Evolutionary conservation across 2,888 invertebrate genomes (phyloP).

Genomic region (Leptura quadrifasciata): DNA sequence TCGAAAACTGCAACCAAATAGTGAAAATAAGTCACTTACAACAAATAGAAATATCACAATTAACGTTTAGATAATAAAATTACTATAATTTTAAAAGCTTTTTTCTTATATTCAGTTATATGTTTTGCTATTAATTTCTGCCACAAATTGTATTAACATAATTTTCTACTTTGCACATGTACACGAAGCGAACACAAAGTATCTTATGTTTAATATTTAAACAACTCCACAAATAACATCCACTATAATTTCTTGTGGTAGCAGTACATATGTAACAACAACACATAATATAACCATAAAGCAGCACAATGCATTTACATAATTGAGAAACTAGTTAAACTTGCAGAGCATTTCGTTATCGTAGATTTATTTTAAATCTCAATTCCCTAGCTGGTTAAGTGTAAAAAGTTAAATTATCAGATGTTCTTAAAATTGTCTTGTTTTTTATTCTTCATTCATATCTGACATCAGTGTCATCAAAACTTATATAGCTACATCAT

Average conservation of each 20-base stretch:
- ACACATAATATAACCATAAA: slow-evolving; percentile 33
- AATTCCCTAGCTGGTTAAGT: slow-evolving; percentile 18
- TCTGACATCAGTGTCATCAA: slow-evolving; percentile 31
- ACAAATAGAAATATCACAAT: no score
- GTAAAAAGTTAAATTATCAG: slow-evolving; percentile 35
- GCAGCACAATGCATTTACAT: slow-evolving; percentile 39
- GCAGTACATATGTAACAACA: slow-evolving; percentile 37
- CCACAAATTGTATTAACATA: not conserved
- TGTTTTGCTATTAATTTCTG: no score
- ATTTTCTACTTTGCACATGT: not conserved
- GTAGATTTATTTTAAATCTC: slow-evolving; percentile 19
- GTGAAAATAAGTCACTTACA: no score
- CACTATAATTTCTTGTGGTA: slow-evolving; percentile 30
- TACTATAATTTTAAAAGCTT: no score
- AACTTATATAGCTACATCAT: slow-evolving; percentile 24
- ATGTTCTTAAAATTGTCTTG: slow-evolving; percentile 18
- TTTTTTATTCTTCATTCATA: not conserved
- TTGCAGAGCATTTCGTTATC: not conserved
- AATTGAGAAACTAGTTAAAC: slow-evolving; percentile 20
- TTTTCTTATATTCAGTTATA: no score
- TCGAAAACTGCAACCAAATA: no score
- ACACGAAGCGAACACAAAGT: not conserved
- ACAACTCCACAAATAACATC: slow-evolving; percentile 40
- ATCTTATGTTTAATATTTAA: slow-evolving; percentile 11
- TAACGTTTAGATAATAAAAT: no score